Evolutionary conservation across 2,888 invertebrate species (phyloP), one percentile per base, ranked within the genome.

Genomic region (Aradus depressus): DNA sequence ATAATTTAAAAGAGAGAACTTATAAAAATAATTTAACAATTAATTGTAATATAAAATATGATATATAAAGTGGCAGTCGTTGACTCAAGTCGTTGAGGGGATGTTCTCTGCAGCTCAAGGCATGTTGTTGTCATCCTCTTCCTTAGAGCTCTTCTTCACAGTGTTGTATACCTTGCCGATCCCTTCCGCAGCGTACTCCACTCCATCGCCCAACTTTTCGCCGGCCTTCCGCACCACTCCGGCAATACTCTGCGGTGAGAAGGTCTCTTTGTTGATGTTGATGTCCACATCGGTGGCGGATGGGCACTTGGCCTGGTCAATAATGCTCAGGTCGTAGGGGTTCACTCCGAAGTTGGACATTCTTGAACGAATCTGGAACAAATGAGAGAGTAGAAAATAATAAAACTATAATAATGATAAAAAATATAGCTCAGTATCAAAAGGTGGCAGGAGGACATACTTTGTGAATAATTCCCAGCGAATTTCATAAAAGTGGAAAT

Each of bases 191-290:
- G 80, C 75, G 66, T 78, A 81, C 62, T 84, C 81, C 0, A 84
- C 78, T 0, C 80, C 81, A 54, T 77, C 75, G 39, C 84, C 84
- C 38, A 84, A 71, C 61, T 75, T 82, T 49, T 78, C 79, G 0
- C 84, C 84, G 25, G 35, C 54, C 58, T 61, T 66, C 44, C 63
- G 60, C 5, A 86, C 79, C 2, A 77, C 80, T 44, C 77, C 74
- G 0, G 81, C 85, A 31, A 85, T 75, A 62, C 77, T 81, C 58
- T 82, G 76, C 0, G 83, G 74, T 1, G 81, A 81, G 67, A 87
- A 82, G 0, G 86, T 87, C 18, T 81, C 75, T 0, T 81, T 80
- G 60, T 84, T 78, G 52, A 87, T 81, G 66, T 81, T 77, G 56
- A 86, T 80, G 50, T 67, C 55, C 34, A 76, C 72, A 18, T 56